Conservation (phyloP, 1,140 invertebrate species). For the Trialeurodes vaporariorum region DNA sequence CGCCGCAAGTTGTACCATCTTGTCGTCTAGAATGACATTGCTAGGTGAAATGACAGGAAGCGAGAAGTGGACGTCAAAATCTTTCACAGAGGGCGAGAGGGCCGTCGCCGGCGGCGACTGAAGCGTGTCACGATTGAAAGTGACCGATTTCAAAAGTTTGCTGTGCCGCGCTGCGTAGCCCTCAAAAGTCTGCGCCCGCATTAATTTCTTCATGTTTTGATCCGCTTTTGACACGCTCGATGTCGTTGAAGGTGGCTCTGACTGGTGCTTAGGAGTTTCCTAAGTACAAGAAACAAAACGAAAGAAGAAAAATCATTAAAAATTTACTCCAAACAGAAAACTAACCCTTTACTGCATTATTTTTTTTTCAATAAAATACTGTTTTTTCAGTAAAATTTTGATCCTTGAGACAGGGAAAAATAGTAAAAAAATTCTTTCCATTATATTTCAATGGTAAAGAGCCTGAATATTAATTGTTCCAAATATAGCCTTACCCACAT, state of each 20-base stretch:
- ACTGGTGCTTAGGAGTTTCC: conserved; percentile 29
- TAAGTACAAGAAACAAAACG: no score
- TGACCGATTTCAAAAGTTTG: conserved; percentile 77
- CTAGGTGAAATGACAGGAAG: not conserved
- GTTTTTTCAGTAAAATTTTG: no score
- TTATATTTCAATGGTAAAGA: no score
- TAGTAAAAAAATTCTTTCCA: no score
- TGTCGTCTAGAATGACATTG: not conserved
- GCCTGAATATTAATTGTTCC: no score
- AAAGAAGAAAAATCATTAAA: no score
- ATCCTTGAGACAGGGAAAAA: no score
- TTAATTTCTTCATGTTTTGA: conserved; percentile 42
- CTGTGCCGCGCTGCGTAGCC: conserved; percentile 76
- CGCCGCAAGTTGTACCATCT: not conserved
- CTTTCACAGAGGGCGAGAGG: not conserved
- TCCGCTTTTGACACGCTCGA: conserved; percentile 9
- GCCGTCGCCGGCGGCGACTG: conserved; percentile 51
- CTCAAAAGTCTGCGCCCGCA: conserved; percentile 67
- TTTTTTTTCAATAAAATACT: no score
- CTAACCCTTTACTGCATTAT: no score
- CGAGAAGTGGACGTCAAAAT: not conserved
- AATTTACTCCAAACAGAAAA: no score
- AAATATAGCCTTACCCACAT: no score
- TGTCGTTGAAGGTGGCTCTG: conserved; percentile 36
- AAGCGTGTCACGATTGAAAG: conserved; percentile 64